Base-by-base conservation (phyloP, 1,140 invertebrate species). In the Drosophila jambulina region DNA sequence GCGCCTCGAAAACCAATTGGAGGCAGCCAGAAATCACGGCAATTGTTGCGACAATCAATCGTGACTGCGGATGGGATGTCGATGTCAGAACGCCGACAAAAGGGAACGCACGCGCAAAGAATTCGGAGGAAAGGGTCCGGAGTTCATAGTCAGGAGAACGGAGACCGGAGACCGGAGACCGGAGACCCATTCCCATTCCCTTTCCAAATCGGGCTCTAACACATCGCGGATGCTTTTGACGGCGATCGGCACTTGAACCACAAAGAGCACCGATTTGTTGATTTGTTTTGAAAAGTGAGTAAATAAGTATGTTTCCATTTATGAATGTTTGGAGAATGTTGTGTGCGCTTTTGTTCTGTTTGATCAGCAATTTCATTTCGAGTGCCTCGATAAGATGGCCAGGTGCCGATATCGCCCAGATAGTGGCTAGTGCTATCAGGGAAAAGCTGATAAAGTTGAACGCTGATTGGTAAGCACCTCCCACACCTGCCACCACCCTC, bases 301-400 rank as follows among this genome's bases (percentile, higher is more conserved):
- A 91, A 91, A 91, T 91, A 91, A 91, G 86, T 91, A 88, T 85
- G 78, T 91, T 91, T 88, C 84, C 88, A 91, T 91, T 91, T 91
- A 80, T 91, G 82, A 85, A 88, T 91, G 88, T 91, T 91, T 91
- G 80, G 80, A 71, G 77, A 86, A 78, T 78, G 87, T 82, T 68
- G 56, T 63, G 75, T 54, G 77, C 63, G 48, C 75, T 62, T 62
- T 78, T 67, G 78, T 72, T 87, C 76, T 91, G 88, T 91, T 91
- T 91, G 88, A 82, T 80, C 83, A 91, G 78, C 88, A 88, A 91
- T 91, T 81, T 75, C 83, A 83, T 91, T 91, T 91, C 65, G 81
- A 91, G 88, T 91, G 88, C 53, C 45, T 54, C 81, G 88, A 91
- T 91, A 91, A 91, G 88, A 91, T 91, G 69, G 38, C 75, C 83